Evolutionary conservation across 2,113 vertebrate genomes (phyloP), one percentile per base, ranked within the genome.

Genomic region (Micronycteris hirsuta): DNA sequence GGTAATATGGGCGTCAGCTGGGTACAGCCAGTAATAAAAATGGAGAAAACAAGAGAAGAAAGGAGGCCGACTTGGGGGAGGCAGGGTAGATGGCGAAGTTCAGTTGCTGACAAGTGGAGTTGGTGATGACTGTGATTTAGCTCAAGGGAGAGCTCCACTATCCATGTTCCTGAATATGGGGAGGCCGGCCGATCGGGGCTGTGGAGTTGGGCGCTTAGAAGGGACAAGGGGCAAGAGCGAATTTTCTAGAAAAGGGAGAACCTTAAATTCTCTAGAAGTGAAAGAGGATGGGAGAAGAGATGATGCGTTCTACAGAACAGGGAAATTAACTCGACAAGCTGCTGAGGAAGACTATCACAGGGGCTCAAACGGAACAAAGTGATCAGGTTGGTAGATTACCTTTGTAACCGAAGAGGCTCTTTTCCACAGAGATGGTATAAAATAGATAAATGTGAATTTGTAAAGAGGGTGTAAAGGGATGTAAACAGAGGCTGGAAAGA

Each of bases 401-500:
- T 41, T 76, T 58, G 3, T 47, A 74, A 91, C 12, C 24, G 4
- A 41, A 63, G 67, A 58, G 73, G 7, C 13, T 49, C 56, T 74
- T 74, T 93, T 54, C 65, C 81, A 58, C 54, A 41, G 54, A 58
- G 20, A 41, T 20, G 31, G 17, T 19, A 58, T 28, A n/a, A 71
- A 47, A 70, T 4, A 70, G 28, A 70, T 70, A 83, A 38, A 45
- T 14, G 61, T 41, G 74, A 7, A 54, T 91, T 70, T 87, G 36
- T 83, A 61, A 91, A 61, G 10, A 52, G 87, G 7, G 36, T 36
- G 9, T 83, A 83, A 83, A 63, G 41, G 47, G 9, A 26, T 45
- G 28, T 70, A 76, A 91, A 86, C 41, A 70, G 45, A 41, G 83
- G 12, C 52, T 77, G 82, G 90, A 45, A 86, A 54, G 13, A 70